Conservation (phyloP, 2,888 invertebrate genomes). For the Plebejus melissa region DNA sequence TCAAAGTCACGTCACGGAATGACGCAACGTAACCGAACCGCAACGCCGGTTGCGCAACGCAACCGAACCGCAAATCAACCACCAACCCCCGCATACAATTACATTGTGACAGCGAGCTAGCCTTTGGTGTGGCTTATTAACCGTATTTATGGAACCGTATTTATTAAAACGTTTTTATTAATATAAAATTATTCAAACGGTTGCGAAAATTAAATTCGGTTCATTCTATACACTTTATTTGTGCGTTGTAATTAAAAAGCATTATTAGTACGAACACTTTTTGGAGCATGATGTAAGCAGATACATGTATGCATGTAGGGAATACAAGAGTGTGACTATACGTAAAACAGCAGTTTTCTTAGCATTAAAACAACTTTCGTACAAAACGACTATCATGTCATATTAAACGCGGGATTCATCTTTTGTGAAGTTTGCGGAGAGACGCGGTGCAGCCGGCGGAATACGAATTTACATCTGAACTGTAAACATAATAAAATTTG, state of each 20-base stretch:
- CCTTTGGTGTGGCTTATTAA: constrained; percentile 38
- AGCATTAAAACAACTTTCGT: constrained; percentile 4
- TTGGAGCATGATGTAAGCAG: neutral
- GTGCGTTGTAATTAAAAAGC: neutral
- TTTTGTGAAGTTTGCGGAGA: constrained; percentile 18
- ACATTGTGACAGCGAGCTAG: constrained; percentile 45
- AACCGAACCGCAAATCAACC: constrained; percentile 51
- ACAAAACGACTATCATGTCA: constrained; percentile 25
- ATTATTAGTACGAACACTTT: neutral
- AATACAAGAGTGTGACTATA: neutral
- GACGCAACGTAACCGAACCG: constrained; percentile 43
- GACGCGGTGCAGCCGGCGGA: constrained; percentile 23
- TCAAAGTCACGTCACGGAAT: constrained; percentile 40
- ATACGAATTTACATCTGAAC: constrained; percentile 27
- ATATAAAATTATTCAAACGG: constrained; percentile 20
- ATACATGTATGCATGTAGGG: neutral
- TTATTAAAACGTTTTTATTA: constrained; percentile 34
- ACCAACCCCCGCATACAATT: constrained; percentile 43
- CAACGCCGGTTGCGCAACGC: constrained; percentile 44
- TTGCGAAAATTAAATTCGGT: constrained; percentile 5
- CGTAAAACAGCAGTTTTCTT: constrained; percentile 5
- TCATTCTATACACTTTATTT: neutral
- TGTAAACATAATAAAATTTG: constrained; percentile 28
- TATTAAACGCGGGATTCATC: constrained; percentile 26
- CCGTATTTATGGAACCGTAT: constrained; percentile 19